Conservation (phyloP, 2,888 invertebrate species). For the Nephrotoma flavescens region DNA sequence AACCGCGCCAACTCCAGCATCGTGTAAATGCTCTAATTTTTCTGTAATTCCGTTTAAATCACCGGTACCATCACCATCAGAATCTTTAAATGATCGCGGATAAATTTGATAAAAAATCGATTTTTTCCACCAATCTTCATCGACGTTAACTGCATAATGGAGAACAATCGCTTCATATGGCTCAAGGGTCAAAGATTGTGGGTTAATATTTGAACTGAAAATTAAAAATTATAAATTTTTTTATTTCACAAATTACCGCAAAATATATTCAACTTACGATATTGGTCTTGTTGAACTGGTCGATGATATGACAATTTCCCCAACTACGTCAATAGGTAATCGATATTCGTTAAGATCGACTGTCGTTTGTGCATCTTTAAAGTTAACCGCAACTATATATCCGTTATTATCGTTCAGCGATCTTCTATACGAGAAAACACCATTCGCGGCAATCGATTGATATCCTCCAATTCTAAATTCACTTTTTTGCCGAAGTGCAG, state of each 20-base stretch:
- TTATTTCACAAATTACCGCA: not conserved
- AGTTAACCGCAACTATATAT: not conserved
- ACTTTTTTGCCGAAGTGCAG: conserved; percentile 36
- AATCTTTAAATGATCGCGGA: conserved; percentile 61
- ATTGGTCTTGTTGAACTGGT: not conserved
- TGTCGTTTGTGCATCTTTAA: not conserved
- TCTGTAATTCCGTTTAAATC: conserved; percentile 48
- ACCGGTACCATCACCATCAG: conserved; percentile 56
- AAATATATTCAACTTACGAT: not conserved
- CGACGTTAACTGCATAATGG: not conserved
- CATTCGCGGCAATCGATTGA: conserved; percentile 36
- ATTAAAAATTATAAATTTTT: not conserved
- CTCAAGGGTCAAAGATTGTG: not conserved
- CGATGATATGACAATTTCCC: not conserved
- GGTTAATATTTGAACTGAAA: not conserved
- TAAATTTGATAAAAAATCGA: conserved; percentile 63
- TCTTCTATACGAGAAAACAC: not conserved
- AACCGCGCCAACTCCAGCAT: conserved; percentile 47
- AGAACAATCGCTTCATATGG: not conserved
- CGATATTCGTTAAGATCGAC: not conserved
- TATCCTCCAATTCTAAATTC: conserved; percentile 39
- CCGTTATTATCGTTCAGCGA: not conserved
- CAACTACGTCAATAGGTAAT: not conserved
- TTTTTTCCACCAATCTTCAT: conserved; percentile 54
- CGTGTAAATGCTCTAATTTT: conserved; percentile 45